phyloP scores from a whole-genome alignment of 2,113 vertebrate species.

The Ammodytes marinus region DNA sequence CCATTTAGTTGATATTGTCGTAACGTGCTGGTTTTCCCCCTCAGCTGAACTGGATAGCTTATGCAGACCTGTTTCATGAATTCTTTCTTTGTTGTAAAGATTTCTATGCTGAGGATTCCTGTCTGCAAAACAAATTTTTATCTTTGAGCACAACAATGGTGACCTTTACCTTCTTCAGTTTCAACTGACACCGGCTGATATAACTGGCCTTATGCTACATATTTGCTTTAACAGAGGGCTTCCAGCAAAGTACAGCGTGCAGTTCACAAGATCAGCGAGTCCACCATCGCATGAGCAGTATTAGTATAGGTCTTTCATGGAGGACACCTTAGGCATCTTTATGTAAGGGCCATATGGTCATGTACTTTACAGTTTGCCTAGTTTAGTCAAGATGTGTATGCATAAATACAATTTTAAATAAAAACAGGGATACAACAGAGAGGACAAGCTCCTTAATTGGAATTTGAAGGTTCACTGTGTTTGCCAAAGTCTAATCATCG shows the following conservation, averaged over 20 bases:
- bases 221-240: background rate
- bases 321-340: background rate
- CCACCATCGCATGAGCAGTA: background rate
- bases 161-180: background rate
- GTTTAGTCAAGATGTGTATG: background rate
- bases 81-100: background rate
- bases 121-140: background rate
- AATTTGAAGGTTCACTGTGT: background rate
- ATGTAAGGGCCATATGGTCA: background rate
- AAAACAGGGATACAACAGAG: background rate
- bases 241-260: background rate
- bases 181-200: conserved; percentile 1
- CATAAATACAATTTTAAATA: background rate
- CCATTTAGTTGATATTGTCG: conserved; percentile 56
- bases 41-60: background rate
- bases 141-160: background rate
- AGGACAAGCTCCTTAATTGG: background rate
- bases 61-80: background rate
- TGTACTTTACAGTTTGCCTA: background rate
- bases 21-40: conserved; percentile 35
- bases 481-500: background rate
- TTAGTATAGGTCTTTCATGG: background rate
- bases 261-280: conserved; percentile 6
- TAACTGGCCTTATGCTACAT: background rate
- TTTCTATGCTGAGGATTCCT: background rate